Base-by-base conservation (phyloP, 1,140 invertebrate species). In the Galendromus occidentalis region DNA sequence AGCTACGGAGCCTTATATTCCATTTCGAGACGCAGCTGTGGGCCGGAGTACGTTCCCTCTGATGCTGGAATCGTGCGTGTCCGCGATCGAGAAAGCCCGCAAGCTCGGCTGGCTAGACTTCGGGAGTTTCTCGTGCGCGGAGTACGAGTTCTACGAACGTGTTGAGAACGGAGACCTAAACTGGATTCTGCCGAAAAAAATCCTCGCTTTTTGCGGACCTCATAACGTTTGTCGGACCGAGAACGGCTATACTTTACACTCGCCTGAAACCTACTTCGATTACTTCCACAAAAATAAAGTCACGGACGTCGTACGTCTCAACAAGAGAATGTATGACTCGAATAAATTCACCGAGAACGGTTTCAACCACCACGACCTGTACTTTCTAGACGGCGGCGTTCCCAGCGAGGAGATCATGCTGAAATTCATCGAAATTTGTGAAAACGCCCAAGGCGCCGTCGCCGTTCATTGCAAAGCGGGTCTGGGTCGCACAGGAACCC, bases 401-500 rank as follows among this genome's bases (percentile, higher is more conserved):
- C 64, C 64, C 14, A 42, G 28, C 22, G 64, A 65, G 22, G 51
- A 59, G 9, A 59, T 59, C 14, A 59, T 59, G 51, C 20, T 59
- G 25, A 25, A 33, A 25, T 59, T 59, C 33, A 59, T 59, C 9
- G 51, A 59, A 59, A 59, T 59, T 14, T 59, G 51, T 25, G 51
- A 59, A 33, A 17, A 59, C 20, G 51, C 51, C 20, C 25, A 59
- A 17, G 51, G 51, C 4, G 51, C 51, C 9, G 22, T 59, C 25
- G 51, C 51, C 33, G 51, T 59, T 5, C 51, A 59, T 9, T 59
- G 51, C 51, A 59, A 59, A 77, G 77, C 77, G 70, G 79, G 79
- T 65, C 73, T 80, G 12, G 79, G 79, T n/a, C 68, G 79, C 39
- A 80, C 79, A 20, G 79, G 79, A 1, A 78, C 78, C 9, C 71